A percentile compares a stretch with the other conserved stretches of the same genome.
Evolutionary conservation across 2,888 invertebrate species (phyloP).

Genomic region (Ennomos erosarius): DNA sequence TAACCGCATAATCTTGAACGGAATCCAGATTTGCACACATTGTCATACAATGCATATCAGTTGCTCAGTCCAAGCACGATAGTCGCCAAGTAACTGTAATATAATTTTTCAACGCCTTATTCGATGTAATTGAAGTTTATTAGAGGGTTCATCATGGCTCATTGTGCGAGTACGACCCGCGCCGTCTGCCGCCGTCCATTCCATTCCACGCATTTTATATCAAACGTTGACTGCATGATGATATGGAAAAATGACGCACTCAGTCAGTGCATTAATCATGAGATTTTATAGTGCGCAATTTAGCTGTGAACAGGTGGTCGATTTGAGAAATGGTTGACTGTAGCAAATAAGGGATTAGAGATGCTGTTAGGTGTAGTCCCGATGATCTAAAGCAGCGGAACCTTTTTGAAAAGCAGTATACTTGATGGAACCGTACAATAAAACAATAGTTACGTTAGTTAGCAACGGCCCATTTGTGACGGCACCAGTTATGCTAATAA

Average conservation of each 20-base stretch:
- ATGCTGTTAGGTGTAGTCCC: too few relatives aligned
- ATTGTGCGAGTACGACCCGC: constrained; percentile 31
- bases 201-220: constrained; percentile 14
- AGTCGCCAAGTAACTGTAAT: constrained; percentile 30
- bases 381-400: too few relatives aligned
- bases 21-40: constrained; percentile 38
- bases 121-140: constrained; percentile 39
- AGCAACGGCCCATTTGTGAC: too few relatives aligned
- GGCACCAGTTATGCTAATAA: too few relatives aligned
- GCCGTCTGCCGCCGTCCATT: constrained; percentile 22
- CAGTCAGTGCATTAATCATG: constrained; percentile 32
- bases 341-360: background rate
- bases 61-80: constrained; percentile 23
- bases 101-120: constrained; percentile 34
- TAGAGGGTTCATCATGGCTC: constrained; percentile 37
- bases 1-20: constrained; percentile 35
- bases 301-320: constrained; percentile 22
- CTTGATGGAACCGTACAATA: too few relatives aligned
- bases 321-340: constrained; percentile 12
- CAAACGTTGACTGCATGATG: constrained; percentile 30
- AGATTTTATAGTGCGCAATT: constrained; percentile 36
- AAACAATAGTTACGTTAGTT: too few relatives aligned
- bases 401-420: too few relatives aligned
- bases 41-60: constrained; percentile 40
- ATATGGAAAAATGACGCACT: constrained; percentile 35